A percentile compares a stretch with the other conserved stretches of the same genome.
Evolutionary conservation across 2,888 invertebrate species (phyloP).

Genomic region (Diachrysia chrysitis): DNA sequence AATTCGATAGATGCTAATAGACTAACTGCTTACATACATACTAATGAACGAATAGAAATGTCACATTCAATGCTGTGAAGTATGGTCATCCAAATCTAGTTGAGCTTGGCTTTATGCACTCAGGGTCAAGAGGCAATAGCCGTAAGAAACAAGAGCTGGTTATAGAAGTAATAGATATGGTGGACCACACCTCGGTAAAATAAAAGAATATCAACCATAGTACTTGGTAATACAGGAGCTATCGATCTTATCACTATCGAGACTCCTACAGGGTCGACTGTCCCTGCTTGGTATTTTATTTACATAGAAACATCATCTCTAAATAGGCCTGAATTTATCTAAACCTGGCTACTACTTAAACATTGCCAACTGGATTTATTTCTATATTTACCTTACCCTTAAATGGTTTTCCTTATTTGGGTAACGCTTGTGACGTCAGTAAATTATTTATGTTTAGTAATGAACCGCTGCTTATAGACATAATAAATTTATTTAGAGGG

Average conservation of each 20-base stretch:
- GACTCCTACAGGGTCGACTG: not conserved
- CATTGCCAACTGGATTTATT: not conserved
- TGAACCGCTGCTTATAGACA: constrained; percentile 24
- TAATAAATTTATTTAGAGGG: constrained; percentile 17
- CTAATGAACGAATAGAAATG: not conserved
- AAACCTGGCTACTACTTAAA: not conserved
- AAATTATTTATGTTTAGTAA: constrained; percentile 26
- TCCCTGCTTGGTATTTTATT: not conserved
- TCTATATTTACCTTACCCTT: constrained; percentile 13
- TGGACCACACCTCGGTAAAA: not conserved
- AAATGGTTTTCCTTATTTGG: constrained; percentile 45
- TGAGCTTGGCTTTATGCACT: constrained; percentile 2
- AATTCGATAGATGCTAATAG: not conserved
- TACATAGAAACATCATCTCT: not conserved
- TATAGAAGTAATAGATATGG: not conserved
- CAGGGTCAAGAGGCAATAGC: not conserved
- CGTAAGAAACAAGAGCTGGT: constrained; percentile 1
- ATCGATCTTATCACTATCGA: not conserved
- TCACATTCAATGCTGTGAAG: not conserved
- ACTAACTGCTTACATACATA: not conserved
- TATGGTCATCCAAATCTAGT: constrained; percentile 1
- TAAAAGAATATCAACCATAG: not conserved
- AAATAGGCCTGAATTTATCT: not conserved
- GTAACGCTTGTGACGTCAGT: constrained; percentile 41
- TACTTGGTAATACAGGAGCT: not conserved